A percentile compares a stretch with the other conserved stretches of the same genome.
Conservation (phyloP, 2,113 vertebrate species). For the Epinephelus fuscoguttatus region DNA sequence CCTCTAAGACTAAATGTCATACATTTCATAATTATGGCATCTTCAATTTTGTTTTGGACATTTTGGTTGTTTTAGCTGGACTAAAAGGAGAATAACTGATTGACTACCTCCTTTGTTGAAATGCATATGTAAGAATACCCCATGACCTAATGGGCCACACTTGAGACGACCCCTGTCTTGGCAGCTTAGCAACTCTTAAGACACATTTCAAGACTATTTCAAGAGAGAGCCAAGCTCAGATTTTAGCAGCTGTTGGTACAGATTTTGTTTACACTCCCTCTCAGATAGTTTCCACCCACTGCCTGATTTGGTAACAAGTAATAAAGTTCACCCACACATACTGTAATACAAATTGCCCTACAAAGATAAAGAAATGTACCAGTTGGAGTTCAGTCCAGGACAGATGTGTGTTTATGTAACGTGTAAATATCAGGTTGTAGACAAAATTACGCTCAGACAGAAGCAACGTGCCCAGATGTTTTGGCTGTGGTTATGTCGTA, state of each 20-base stretch:
- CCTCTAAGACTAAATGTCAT: neutral
- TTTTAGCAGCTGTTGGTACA: neutral
- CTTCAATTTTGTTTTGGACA: neutral
- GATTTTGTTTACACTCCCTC: neutral
- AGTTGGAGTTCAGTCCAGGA: neutral
- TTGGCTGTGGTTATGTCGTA: neutral
- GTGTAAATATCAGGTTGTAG: slow-evolving; percentile 9
- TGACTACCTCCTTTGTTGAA: neutral
- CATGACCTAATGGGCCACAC: neutral
- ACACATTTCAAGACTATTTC: neutral
- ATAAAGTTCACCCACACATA: neutral
- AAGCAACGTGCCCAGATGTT: slow-evolving; percentile 5
- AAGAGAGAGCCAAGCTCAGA: neutral
- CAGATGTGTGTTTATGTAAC: slow-evolving; percentile 10
- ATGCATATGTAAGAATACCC: neutral
- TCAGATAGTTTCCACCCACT: neutral
- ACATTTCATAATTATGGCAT: neutral
- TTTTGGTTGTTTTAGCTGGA: neutral
- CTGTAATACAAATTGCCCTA: neutral
- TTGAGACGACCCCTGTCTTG: neutral
- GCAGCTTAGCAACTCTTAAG: neutral
- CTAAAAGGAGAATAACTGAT: neutral
- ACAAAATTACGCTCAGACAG: neutral
- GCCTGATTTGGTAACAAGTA: neutral
- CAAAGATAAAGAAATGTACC: slow-evolving; percentile 8